A percentile compares a stretch with the other conserved stretches of the same genome.
Evolutionary conservation across 2,797 vertebrate species (phyloP).

Genomic region (Odontamblyopus rebecca): DNA sequence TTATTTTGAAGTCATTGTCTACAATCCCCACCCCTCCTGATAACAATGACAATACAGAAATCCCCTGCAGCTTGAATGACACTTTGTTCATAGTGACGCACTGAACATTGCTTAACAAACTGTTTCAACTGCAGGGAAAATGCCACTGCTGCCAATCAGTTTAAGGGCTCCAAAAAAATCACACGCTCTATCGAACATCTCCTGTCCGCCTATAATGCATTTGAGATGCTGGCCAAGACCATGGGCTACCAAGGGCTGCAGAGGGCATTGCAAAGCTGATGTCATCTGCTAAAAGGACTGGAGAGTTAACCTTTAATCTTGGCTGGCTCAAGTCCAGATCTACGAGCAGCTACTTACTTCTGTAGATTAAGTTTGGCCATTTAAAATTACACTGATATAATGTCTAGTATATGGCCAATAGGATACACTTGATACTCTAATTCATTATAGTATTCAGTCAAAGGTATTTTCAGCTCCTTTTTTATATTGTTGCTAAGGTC

Average conservation of each 20-base stretch:
- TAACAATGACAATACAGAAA: conserved; percentile 10
- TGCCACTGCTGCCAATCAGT: conserved; percentile 61
- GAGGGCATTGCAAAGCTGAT: conserved; percentile 65
- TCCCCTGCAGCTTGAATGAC: conserved; percentile 24
- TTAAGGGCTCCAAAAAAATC: conserved; percentile 32
- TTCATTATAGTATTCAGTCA: not conserved
- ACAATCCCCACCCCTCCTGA: not conserved
- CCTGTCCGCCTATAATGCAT: conserved; percentile 29
- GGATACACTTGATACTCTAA: not conserved
- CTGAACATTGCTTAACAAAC: conserved; percentile 36
- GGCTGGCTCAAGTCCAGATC: conserved; percentile 46
- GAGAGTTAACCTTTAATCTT: conserved; percentile 46
- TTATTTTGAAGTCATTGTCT: too few species aligned
- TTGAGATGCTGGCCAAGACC: conserved; percentile 36
- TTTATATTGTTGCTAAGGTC: not conserved
- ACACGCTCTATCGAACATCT: conserved; percentile 36
- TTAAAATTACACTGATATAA: conserved; percentile 11
- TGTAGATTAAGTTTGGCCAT: conserved; percentile 13
- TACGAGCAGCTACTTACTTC: conserved; percentile 8
- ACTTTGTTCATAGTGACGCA: conserved; percentile 27
- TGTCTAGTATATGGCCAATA: not conserved
- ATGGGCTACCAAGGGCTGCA: not conserved
- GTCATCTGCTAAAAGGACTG: conserved; percentile 49
- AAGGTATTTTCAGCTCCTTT: not conserved
- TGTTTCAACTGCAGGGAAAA: conserved; percentile 45